Evolutionary conservation across 2,888 invertebrate genomes (phyloP), one percentile per base, ranked within the genome.

Genomic region (Trachelus stipa): DNA sequence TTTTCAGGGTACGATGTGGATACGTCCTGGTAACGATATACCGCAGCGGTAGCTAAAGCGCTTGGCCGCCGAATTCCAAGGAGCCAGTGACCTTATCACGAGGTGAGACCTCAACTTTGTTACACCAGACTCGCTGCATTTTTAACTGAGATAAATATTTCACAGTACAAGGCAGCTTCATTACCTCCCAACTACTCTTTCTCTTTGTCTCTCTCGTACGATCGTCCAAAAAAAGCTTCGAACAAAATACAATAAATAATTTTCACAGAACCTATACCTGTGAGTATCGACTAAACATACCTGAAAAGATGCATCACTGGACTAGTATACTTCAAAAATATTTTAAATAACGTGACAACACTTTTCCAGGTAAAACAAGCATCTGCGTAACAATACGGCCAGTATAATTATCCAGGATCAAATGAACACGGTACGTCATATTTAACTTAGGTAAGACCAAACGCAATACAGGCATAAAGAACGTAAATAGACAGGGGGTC

Each of bases 91-190:
- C 30, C 37, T 79, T 81, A 80, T 85, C 78, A 83, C 82, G 81
- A 86, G 85, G 84, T 84, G 85, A 85, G 83, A 86, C 86, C 82
- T 79, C 82, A 77, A 79, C 81, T 83, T 84, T 85, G 80, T 85
- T 85, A 81, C 82, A 85, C 81, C 81, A 83, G 77, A 77, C 81
- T 77, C 83, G 9, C 56, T 56, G 23, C 1, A 56, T 56, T 56
- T 23, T 23, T 23, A 23, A 56, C 56, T 23, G 15, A 56, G 56
- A 15, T 56, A 23, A 56, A 56, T 56, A 56, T 56, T 56, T 56
- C 56, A 56, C 56, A 9, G 56, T 23, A 56, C 56, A 56, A 23
- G 23, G 23, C 56, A 56, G 56, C 23, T 56, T 9, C 56, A 9
- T 56, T 56, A 56, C 56, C 4, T 40, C 4, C 56, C 9, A 56